phyloP scores from a whole-genome alignment of 2,888 invertebrate species.

The Stenoptilia bipunctidactyla region DNA sequence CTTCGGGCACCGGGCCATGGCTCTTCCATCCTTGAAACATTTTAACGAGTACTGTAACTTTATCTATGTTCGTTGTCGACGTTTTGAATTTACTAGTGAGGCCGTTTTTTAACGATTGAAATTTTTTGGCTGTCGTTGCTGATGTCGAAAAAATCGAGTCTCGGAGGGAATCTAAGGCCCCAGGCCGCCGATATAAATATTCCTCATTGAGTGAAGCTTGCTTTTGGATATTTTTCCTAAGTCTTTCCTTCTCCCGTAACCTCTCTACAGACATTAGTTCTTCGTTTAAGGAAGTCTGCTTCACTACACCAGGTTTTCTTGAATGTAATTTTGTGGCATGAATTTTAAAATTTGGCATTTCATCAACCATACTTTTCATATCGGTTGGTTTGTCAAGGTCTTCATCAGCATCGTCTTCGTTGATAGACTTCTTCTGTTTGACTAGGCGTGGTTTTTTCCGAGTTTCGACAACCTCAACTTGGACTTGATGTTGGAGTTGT shows the following conservation, averaged over 20 bases:
- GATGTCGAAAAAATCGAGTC: slow-evolving; percentile 82
- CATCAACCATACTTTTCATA: slow-evolving; percentile 75
- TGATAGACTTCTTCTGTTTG: slow-evolving; percentile 88
- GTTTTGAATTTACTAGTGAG: slow-evolving; percentile 87
- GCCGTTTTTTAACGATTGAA: slow-evolving; percentile 83
- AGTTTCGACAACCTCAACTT: slow-evolving; percentile 58
- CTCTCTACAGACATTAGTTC: slow-evolving; percentile 91
- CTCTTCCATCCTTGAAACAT: slow-evolving; percentile 87
- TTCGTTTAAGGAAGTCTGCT: slow-evolving; percentile 91
- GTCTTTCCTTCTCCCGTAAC: slow-evolving; percentile 83
- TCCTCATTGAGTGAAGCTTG: slow-evolving; percentile 92
- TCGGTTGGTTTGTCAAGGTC: slow-evolving; percentile 77
- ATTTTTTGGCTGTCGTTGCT: slow-evolving; percentile 78
- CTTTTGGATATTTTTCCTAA: slow-evolving; percentile 87
- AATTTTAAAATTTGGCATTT: slow-evolving; percentile 76
- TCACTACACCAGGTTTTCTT: slow-evolving; percentile 74
- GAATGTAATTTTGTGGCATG: slow-evolving; percentile 53
- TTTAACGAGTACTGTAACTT: slow-evolving; percentile 86
- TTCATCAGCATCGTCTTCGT: slow-evolving; percentile 79
- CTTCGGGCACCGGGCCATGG: slow-evolving; percentile 63
- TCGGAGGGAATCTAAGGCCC: slow-evolving; percentile 77
- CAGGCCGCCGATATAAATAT: slow-evolving; percentile 77
- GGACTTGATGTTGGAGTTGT: slow-evolving; percentile 29
- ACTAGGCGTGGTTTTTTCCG: slow-evolving; percentile 79
- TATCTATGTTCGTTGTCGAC: slow-evolving; percentile 86